Evolutionary conservation across 2,113 vertebrate species (phyloP).

Genomic region (Pituophis catenifer): DNA sequence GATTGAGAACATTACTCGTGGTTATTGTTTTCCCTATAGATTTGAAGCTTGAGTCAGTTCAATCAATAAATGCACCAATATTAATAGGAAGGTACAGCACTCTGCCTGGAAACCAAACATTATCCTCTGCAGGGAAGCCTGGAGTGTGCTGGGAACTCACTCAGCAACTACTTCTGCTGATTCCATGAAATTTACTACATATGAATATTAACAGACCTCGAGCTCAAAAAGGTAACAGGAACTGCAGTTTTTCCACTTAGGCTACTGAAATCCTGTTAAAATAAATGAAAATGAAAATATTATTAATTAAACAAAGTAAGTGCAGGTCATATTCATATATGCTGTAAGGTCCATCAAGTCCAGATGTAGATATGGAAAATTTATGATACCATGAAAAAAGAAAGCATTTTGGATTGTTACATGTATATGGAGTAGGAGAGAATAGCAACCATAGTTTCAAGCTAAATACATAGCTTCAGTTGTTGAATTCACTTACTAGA

Average conservation of each 20-base stretch:
- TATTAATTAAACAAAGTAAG: neutral
- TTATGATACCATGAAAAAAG: neutral
- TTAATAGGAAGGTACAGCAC: constrained; percentile 1
- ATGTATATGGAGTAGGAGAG: neutral
- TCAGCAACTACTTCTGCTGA: neutral
- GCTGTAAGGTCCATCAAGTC: neutral
- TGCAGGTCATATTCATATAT: neutral
- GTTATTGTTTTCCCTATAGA: constrained; percentile 29
- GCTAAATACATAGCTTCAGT: neutral
- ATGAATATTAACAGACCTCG: constrained; percentile 17
- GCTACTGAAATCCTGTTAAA: neutral
- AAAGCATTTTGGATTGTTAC: neutral
- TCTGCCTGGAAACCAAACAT: constrained; percentile 39
- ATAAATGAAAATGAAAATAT: neutral
- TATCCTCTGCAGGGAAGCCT: constrained; percentile 1
- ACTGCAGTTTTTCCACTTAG: neutral
- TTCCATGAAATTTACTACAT: constrained; percentile 5
- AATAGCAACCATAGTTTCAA: neutral
- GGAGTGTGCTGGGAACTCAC: constrained; percentile 19
- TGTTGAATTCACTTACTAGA: neutral
- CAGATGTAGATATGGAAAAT: neutral
- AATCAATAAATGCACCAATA: constrained; percentile 30
- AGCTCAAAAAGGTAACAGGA: neutral
- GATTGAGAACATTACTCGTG: constrained; percentile 10
- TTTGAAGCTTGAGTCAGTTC: constrained; percentile 29